Conservation (phyloP, 2,888 invertebrate genomes). For the Chirona hameri region DNA sequence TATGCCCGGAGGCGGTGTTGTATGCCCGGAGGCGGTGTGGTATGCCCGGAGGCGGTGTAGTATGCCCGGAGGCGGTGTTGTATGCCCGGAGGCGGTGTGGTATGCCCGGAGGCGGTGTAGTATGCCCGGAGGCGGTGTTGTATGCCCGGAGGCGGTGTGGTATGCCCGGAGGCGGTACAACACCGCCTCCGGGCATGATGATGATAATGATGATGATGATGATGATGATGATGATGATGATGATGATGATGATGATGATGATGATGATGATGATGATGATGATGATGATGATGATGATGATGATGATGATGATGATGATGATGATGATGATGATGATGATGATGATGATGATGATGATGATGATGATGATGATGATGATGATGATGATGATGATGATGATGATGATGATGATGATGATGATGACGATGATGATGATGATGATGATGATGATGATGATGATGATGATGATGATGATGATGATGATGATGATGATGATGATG, state of each 20-base stretch:
- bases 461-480: constrained; percentile 22
- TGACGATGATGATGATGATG: constrained; percentile 22
- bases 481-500: constrained; percentile 22
- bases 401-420: constrained; percentile 22
- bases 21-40: too few relatives aligned
- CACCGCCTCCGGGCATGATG: too few relatives aligned
- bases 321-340: constrained; percentile 22
- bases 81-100: too few relatives aligned
- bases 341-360: constrained; percentile 22
- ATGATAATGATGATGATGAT: constrained; percentile 22
- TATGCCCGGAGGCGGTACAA: too few relatives aligned
- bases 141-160: too few relatives aligned
- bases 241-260: background rate
- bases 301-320: constrained; percentile 22
- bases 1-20: too few relatives aligned
- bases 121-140: too few relatives aligned
- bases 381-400: constrained; percentile 22
- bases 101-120: too few relatives aligned
- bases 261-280: constrained; percentile 22
- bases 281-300: constrained; percentile 22
- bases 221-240: constrained; percentile 22
- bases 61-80: too few relatives aligned
- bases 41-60: too few relatives aligned
- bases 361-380: constrained; percentile 22
- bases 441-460: constrained; percentile 22